Conservation (phyloP, 2,113 vertebrate genomes). For the Callospermophilus lateralis region DNA sequence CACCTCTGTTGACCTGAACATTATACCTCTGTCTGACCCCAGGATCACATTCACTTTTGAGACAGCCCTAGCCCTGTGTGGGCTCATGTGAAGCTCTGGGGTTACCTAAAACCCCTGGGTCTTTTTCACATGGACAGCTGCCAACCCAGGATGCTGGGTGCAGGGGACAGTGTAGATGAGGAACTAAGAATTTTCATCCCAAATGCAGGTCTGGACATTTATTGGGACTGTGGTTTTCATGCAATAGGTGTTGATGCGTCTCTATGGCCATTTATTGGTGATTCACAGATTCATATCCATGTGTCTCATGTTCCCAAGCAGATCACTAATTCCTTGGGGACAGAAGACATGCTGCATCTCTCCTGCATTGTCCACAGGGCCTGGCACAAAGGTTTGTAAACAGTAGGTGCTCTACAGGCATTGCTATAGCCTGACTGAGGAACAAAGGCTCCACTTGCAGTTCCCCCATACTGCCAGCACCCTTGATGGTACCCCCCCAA, state of each 20-base stretch:
- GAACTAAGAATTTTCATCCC: neutral
- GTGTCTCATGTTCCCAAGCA: neutral
- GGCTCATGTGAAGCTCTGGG: neutral
- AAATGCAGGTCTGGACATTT: neutral
- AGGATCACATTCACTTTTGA: neutral
- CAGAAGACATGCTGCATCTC: neutral
- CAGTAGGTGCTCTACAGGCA: neutral
- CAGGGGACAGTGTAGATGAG: no score
- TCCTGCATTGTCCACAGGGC: neutral
- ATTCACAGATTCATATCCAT: neutral
- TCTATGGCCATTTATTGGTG: neutral
- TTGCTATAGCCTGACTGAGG: neutral
- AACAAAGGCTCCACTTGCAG: neutral
- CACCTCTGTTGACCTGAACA: slow-evolving; percentile 16
- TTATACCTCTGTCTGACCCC: neutral
- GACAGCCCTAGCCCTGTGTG: neutral
- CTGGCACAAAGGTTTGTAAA: neutral
- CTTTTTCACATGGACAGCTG: neutral
- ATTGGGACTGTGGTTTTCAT: neutral
- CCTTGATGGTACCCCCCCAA: accelerated
- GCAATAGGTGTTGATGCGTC: neutral
- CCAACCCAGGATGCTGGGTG: neutral
- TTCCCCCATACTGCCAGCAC: neutral
- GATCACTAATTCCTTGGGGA: no score
- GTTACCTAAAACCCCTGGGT: neutral